phyloP scores from a whole-genome alignment of 2,113 vertebrate genomes.

The Anseranas semipalmata region DNA sequence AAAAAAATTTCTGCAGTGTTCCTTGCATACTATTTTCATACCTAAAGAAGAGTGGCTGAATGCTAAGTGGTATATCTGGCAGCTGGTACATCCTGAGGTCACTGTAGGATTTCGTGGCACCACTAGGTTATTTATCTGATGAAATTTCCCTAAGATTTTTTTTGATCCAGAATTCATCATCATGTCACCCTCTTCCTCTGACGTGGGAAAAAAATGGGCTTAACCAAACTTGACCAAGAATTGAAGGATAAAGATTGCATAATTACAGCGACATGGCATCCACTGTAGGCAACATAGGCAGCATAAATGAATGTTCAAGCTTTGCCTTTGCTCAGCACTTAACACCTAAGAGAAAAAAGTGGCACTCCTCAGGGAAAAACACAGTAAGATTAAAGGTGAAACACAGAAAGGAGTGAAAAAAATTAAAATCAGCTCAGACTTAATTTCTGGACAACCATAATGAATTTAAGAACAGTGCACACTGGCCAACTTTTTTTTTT shows the following conservation, averaged over 20 bases:
- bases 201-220: neutral
- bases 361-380: neutral
- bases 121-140: neutral
- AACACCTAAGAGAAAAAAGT: neutral
- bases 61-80: neutral
- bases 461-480: neutral
- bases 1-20: no score
- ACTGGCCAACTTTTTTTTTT: neutral
- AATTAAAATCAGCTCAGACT: neutral
- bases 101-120: neutral
- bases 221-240: neutral
- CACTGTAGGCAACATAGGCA: fast-evolving
- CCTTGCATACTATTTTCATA: neutral
- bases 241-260: neutral
- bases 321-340: neutral
- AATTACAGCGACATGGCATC: neutral
- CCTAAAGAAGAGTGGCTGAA: neutral
- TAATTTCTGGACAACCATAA: neutral
- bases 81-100: neutral
- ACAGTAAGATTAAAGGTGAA: neutral
- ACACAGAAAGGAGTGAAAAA: neutral
- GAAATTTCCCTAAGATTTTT: neutral
- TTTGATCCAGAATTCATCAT: neutral
- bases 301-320: neutral
- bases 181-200: neutral